These are phyloP conservation scores for Epirrita christyi DNA, from an alignment of 2,888 invertebrate genomes.

Conservation along the genomic window DNA sequence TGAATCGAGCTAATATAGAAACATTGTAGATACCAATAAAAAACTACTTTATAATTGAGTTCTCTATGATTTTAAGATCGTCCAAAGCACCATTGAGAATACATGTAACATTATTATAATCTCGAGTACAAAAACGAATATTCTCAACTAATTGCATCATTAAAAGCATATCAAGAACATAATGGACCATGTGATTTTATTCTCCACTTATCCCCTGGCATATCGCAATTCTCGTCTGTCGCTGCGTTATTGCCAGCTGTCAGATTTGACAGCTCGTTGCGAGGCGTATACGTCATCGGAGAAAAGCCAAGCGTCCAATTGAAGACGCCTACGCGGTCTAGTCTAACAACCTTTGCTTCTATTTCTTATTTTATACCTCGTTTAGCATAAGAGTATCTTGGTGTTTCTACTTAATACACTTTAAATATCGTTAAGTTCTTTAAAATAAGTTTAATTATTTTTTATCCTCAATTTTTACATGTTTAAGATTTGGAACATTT, in stretches of 20 bases:
- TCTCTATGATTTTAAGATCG: background rate
- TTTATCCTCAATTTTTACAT: too few species aligned
- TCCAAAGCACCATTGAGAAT: background rate
- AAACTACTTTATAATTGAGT: background rate
- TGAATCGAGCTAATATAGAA: too few species aligned
- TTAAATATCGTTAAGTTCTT: background rate
- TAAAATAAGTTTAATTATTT: too few species aligned
- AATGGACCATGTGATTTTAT: conserved; percentile 27
- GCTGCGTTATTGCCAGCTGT: conserved; percentile 54
- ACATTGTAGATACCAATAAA: background rate
- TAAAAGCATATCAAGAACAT: conserved; percentile 26
- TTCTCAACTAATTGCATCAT: conserved; percentile 27
- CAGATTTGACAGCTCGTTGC: conserved; percentile 60
- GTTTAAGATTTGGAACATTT: too few species aligned
- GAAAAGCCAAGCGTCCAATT: conserved; percentile 38
- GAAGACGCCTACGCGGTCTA: conserved; percentile 47
- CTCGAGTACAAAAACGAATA: background rate
- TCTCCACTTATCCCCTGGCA: conserved; percentile 36
- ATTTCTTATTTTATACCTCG: conserved; percentile 5
- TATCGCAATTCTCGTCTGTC: conserved; percentile 55
- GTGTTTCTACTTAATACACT: background rate
- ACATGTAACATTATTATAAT: background rate
- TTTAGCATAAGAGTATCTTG: conserved; percentile 1
- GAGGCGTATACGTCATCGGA: conserved; percentile 45
- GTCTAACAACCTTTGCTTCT: conserved; percentile 13